Base-by-base conservation (phyloP, 1,140 invertebrate genomes). In the Eriocheir sinensis region DNA sequence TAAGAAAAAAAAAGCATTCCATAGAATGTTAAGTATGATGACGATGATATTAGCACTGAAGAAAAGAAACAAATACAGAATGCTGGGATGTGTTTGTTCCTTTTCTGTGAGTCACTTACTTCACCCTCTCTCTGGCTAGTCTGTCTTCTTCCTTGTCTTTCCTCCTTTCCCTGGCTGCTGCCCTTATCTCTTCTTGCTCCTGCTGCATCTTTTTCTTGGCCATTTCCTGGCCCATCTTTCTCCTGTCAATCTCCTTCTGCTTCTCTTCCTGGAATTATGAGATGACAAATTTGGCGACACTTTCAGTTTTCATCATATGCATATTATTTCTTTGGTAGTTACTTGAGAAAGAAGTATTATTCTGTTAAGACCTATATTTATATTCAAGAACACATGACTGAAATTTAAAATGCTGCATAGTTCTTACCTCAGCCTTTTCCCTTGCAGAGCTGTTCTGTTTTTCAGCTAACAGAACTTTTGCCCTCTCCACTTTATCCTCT, bases 141-240 rank as follows among this genome's bases (percentile, higher is more conserved):
- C 89, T 91, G 80, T 94, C 93, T 27, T 94, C 93, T 32, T 94
- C 93, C 72, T 94, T 94, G 72, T 94, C 93, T 72, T 91, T 94
- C 44, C 60, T 91, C 32, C 89, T 85, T 30, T 94, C 93, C 32
- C 79, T 34, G 8, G 36, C 93, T 91, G 81, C 41, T 60, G 72
- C 80, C 60, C 36, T 38, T 2, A 94, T 80, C 30, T 91, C 80
- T 6, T 91, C 89, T 32, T 94, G 44, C 60, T 94, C 79, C 21
- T 86, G 89, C 41, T 94, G 41, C 72, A 60, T 44, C 21, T 44
- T 91, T 48, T 81, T 90, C 89, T 94, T 94, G 21, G 80, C 80
- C 30, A 94, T 40, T 32, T 94, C 93, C 83, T 91, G 93, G 12
- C 93, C 93, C 93, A 91, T 91, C 60, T 94, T 94, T 91, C 93